phyloP scores from a whole-genome alignment of 2,113 vertebrate genomes.

The Cochlearius cochlearius region DNA sequence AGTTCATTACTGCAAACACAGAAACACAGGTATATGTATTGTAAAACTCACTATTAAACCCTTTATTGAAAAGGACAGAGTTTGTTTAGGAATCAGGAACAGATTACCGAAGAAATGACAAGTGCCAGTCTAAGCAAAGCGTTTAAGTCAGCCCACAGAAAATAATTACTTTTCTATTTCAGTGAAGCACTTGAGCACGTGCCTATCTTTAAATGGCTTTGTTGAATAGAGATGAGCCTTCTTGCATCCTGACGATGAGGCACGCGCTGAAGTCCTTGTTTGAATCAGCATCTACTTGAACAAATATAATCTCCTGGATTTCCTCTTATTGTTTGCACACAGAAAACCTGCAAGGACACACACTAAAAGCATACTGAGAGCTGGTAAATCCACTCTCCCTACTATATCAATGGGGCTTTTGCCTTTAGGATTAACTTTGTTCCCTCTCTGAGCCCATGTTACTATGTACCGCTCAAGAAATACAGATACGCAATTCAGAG shows the following conservation, averaged over 20 bases:
- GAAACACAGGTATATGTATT: neutral
- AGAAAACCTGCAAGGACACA: neutral
- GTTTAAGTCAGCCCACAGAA: neutral
- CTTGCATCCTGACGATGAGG: neutral
- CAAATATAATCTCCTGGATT: conserved; percentile 31
- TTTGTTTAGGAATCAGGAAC: neutral
- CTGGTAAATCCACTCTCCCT: neutral
- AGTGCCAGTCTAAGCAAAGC: neutral
- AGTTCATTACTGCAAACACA: neutral
- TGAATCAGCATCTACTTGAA: conserved; percentile 49
- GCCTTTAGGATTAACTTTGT: neutral
- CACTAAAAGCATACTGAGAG: neutral
- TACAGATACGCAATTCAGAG: neutral
- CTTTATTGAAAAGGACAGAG: neutral
- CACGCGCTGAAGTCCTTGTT: neutral
- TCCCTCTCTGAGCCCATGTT: neutral
- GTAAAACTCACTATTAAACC: neutral
- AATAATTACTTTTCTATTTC: conserved; percentile 46
- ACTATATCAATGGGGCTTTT: neutral
- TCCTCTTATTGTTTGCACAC: neutral
- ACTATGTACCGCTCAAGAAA: neutral
- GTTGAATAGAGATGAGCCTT: conserved; percentile 12
- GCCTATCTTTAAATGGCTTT: neutral
- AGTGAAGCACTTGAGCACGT: neutral
- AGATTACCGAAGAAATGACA: neutral